Percentiles rank a stretch among this genome's conserved stretches.
Evolutionary conservation across 2,888 invertebrate species (phyloP).

Genomic region (Synergus laeviventris): DNA sequence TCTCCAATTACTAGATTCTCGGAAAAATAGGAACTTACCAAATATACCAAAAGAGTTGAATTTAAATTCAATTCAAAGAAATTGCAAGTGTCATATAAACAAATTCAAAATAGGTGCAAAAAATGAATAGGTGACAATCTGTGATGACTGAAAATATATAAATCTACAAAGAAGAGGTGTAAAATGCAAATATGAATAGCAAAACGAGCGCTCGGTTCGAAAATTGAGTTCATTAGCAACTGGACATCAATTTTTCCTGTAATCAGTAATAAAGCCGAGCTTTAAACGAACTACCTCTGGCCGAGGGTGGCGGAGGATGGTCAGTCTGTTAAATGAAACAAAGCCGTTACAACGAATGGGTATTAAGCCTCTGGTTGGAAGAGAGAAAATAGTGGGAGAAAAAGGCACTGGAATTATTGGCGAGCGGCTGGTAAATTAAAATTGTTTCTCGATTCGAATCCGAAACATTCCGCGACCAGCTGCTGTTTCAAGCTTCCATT

Average conservation of each 20-base stretch:
- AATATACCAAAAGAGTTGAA: too few species aligned
- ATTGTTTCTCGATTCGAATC: slow-evolving; percentile 68
- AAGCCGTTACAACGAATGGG: slow-evolving; percentile 72
- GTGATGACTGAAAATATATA: not conserved
- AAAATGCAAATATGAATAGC: not conserved
- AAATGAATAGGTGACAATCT: too few species aligned
- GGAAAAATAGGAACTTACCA: too few species aligned
- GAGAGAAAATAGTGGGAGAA: slow-evolving; percentile 9
- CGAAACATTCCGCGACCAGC: slow-evolving; percentile 61
- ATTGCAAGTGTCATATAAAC: too few species aligned
- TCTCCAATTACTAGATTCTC: too few species aligned
- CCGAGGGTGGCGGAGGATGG: slow-evolving; percentile 59
- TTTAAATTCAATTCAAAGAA: too few species aligned
- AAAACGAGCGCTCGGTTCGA: not conserved
- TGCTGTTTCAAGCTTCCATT: slow-evolving; percentile 39
- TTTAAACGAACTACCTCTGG: slow-evolving; percentile 65
- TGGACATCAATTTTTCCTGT: slow-evolving; percentile 70
- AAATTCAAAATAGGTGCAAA: too few species aligned
- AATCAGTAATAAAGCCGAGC: slow-evolving; percentile 71
- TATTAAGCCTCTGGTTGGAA: slow-evolving; percentile 57
- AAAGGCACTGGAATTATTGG: slow-evolving; percentile 42
- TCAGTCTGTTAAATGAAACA: slow-evolving; percentile 72
- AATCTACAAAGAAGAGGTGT: not conserved
- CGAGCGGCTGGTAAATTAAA: slow-evolving; percentile 66
- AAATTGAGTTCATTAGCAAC: slow-evolving; percentile 66